phyloP scores from a whole-genome alignment of 2,797 vertebrate genomes.

The Eulemur rubriventer region DNA sequence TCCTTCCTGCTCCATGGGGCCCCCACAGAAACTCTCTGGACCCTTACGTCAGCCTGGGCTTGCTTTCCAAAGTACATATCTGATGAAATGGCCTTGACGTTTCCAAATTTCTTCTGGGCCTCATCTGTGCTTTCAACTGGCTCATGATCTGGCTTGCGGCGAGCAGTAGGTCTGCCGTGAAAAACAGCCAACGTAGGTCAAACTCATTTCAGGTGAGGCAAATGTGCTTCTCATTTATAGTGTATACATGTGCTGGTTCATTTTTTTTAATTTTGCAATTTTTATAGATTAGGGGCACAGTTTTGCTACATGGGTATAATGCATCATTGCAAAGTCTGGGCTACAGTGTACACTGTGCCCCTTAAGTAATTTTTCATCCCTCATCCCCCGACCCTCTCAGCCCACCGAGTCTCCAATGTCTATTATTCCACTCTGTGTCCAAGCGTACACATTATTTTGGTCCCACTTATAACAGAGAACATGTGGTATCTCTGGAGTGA shows the following conservation, averaged over 20 bases:
- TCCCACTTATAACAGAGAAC: neutral
- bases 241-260: neutral
- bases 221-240: neutral
- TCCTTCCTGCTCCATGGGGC: neutral
- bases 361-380: neutral
- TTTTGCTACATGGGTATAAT: neutral
- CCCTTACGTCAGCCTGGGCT: constrained; percentile 90
- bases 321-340: neutral
- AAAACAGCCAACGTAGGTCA: neutral
- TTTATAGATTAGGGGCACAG: no score
- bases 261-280: neutral
- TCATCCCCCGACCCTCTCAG: neutral
- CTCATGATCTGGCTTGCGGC: constrained; percentile 90
- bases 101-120: constrained; percentile 94
- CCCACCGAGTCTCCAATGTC: neutral
- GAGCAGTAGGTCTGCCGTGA: constrained; percentile 85
- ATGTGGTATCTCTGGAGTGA: neutral
- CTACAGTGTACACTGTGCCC: neutral
- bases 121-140: constrained; percentile 85
- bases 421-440: neutral
- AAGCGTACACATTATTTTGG: neutral
- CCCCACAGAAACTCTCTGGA: neutral
- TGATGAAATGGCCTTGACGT: constrained; percentile 95
- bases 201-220: neutral
- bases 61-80: constrained; percentile 98